Conservation (phyloP, 2,113 vertebrate species). For the Cephalopterus ornatus region DNA sequence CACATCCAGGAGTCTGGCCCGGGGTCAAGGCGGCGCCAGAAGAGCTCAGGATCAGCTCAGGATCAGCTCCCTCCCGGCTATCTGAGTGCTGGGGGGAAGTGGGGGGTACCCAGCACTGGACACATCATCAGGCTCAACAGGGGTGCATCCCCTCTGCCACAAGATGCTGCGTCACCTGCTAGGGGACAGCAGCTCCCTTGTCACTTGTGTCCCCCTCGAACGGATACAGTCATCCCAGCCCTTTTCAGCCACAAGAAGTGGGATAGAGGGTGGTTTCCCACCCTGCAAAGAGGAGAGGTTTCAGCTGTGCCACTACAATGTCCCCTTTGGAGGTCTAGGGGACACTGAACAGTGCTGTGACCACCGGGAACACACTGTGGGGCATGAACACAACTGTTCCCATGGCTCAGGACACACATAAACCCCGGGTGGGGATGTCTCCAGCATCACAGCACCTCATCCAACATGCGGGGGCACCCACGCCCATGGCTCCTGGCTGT, state of each 20-base stretch:
- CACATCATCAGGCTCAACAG: background rate
- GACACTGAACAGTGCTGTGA: fast-evolving
- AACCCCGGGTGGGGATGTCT: background rate
- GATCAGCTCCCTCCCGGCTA: background rate
- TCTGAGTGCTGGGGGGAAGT: fast-evolving
- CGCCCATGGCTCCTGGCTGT: fast-evolving
- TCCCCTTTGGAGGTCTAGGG: background rate
- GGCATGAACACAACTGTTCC: background rate
- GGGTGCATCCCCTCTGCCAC: background rate
- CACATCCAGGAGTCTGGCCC: slow-evolving; percentile 15
- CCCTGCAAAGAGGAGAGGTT: fast-evolving
- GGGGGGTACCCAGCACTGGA: background rate
- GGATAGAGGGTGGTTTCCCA: background rate
- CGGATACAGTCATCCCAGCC: background rate
- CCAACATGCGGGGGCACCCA: background rate
- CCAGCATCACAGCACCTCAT: fast-evolving
- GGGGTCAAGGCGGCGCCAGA: background rate
- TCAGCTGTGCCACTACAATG: fast-evolving
- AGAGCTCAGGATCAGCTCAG: background rate
- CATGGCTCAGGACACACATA: fast-evolving
- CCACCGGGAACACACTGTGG: background rate
- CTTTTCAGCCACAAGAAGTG: background rate
- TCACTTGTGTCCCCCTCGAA: fast-evolving
- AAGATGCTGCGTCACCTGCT: background rate
- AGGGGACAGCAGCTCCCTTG: background rate